These are phyloP conservation scores for Sebastolobus altivelis DNA, from an alignment of 2,797 vertebrate species.

Conservation along the genomic window DNA sequence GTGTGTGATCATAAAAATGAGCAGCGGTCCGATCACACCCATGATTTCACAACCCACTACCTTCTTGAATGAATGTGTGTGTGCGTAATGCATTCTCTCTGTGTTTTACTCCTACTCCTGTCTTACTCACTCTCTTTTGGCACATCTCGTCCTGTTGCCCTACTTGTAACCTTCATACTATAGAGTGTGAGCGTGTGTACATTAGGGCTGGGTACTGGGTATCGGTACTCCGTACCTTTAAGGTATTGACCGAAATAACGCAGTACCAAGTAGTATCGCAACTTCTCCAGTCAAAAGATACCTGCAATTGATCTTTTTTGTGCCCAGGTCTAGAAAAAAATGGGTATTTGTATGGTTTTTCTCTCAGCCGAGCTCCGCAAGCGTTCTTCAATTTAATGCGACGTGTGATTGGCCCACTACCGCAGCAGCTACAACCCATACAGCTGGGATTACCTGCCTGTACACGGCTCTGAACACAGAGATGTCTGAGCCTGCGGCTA, in stretches of 20 bases:
- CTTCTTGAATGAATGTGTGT: conserved; percentile 33
- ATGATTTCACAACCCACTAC: conserved; percentile 54
- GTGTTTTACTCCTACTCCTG: conserved; percentile 38
- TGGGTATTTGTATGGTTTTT: no score
- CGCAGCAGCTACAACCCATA: no score
- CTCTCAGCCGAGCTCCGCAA: no score
- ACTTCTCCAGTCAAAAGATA: no score
- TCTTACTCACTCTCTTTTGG: conserved; percentile 46
- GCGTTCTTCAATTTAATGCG: no score
- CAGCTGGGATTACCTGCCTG: no score
- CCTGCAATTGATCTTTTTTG: no score
- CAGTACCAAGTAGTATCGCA: no score
- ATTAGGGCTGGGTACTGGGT: neutral
- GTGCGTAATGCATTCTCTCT: neutral
- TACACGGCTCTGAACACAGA: no score
- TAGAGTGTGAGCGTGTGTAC: neutral
- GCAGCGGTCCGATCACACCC: conserved; percentile 26
- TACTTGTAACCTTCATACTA: conserved; percentile 7
- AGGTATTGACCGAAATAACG: neutral
- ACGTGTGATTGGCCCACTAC: no score
- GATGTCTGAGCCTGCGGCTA: no score
- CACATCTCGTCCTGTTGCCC: conserved; percentile 8
- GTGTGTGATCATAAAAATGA: conserved; percentile 23
- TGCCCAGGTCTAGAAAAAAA: no score
- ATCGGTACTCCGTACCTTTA: neutral